Percentiles rank a stretch among this genome's conserved stretches.
These are phyloP conservation scores for Agrotis segetum DNA, from an alignment of 2,888 invertebrate species.

Conservation along the genomic window DNA sequence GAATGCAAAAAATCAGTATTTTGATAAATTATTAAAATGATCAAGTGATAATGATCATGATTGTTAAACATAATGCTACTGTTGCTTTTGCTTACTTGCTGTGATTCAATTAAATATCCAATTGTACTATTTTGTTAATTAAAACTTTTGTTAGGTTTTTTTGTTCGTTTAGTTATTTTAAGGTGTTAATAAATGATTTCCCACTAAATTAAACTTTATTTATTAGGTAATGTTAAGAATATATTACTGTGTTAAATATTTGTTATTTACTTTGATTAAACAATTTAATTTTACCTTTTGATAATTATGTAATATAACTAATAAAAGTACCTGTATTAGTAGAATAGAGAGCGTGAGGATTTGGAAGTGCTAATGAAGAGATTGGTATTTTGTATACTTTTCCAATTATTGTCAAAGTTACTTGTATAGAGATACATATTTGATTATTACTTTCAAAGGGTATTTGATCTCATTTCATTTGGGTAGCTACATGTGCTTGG, in stretches of 20 bases:
- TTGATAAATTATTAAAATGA: constrained; percentile 73
- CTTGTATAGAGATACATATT: constrained; percentile 55
- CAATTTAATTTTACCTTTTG: constrained; percentile 36
- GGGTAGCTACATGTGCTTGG: constrained; percentile 65
- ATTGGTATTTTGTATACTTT: constrained; percentile 75
- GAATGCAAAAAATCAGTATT: constrained; percentile 71
- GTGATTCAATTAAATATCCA: constrained; percentile 71
- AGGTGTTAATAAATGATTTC: constrained; percentile 37
- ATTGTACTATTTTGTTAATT: constrained; percentile 67
- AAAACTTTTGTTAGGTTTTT: constrained; percentile 64
- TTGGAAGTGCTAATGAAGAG: constrained; percentile 68
- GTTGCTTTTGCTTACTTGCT: constrained; percentile 88
- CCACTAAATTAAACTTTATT: constrained; percentile 36
- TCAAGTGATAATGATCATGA: constrained; percentile 55
- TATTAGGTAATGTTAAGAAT: constrained; percentile 57
- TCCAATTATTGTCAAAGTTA: constrained; percentile 72
- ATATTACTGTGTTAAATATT: constrained; percentile 48
- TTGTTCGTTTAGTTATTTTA: constrained; percentile 53
- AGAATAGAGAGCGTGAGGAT: constrained; percentile 51
- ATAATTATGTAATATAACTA: constrained; percentile 48
- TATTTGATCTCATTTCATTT: constrained; percentile 76
- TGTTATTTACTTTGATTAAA: constrained; percentile 50
- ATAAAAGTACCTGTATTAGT: constrained; percentile 64
- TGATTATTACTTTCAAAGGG: constrained; percentile 56
- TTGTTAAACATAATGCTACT: constrained; percentile 78